Conservation (phyloP, 2,113 vertebrate species). For the Nannobrachium achirus region DNA sequence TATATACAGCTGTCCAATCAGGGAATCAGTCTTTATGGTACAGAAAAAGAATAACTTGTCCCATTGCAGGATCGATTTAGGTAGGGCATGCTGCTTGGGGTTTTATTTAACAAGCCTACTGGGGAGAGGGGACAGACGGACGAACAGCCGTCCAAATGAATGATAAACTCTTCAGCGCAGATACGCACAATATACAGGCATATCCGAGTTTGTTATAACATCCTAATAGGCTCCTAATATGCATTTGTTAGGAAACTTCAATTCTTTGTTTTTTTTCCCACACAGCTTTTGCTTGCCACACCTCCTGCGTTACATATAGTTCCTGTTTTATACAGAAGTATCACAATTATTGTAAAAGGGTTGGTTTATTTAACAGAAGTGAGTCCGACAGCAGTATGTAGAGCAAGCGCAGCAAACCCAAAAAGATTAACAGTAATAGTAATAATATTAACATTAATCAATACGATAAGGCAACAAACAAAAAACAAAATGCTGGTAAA, state of each 20-base stretch:
- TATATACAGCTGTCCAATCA: constrained; percentile 77
- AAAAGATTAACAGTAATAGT: constrained; percentile 61
- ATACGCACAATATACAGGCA: constrained; percentile 25
- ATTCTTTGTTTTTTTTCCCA: not conserved
- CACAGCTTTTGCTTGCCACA: not conserved
- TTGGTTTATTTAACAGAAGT: constrained; percentile 43
- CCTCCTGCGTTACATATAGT: constrained; percentile 10
- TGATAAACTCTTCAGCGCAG: constrained; percentile 44
- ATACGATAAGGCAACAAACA: constrained; percentile 77
- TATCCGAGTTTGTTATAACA: constrained; percentile 19
- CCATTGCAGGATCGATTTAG: not conserved
- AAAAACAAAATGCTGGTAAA: constrained; percentile 72
- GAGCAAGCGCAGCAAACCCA: constrained; percentile 61
- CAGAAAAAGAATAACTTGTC: constrained; percentile 50
- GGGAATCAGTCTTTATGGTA: constrained; percentile 65
- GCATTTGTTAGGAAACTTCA: not conserved
- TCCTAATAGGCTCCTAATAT: constrained; percentile 26
- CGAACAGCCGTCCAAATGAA: constrained; percentile 39
- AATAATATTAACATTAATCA: constrained; percentile 55
- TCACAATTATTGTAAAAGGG: constrained; percentile 42
- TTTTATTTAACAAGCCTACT: constrained; percentile 69
- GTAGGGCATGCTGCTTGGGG: constrained; percentile 50
- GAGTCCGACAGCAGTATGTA: constrained; percentile 52
- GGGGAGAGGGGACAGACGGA: constrained; percentile 57
- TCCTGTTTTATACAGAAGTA: constrained; percentile 48